Conservation (phyloP, 2,113 vertebrate genomes). For the Lampris megalopsis region DNA sequence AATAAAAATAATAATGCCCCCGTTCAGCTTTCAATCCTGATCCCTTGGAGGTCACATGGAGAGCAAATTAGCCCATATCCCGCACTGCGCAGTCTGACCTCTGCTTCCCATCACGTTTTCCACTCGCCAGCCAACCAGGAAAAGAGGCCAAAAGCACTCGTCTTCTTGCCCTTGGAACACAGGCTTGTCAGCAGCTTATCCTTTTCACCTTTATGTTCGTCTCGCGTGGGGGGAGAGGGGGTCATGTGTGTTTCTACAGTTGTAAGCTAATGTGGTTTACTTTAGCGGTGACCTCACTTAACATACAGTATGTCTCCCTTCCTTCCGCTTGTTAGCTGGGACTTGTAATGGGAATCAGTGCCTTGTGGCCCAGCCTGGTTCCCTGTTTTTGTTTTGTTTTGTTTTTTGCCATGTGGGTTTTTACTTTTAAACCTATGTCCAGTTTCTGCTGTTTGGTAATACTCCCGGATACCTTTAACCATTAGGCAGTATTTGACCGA, state of each 20-base stretch:
- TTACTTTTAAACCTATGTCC: background rate
- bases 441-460: background rate
- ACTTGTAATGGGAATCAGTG: constrained; percentile 56
- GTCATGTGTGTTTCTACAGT: background rate
- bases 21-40: constrained; percentile 38
- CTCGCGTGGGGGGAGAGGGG: background rate
- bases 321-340: constrained; percentile 27
- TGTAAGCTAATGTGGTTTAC: constrained; percentile 15
- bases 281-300: background rate
- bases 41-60: constrained; percentile 40
- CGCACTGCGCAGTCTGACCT: constrained; percentile 32
- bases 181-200: background rate
- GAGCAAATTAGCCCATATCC: constrained; percentile 23
- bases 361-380: constrained; percentile 56
- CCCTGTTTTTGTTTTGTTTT: background rate
- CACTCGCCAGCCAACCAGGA: constrained; percentile 38
- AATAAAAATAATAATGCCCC: constrained; percentile 28
- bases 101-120: constrained; percentile 40
- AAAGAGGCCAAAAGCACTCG: constrained; percentile 8
- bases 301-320: constrained; percentile 17
- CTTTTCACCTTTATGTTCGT: constrained; percentile 23
- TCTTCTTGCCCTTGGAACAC: constrained; percentile 32
- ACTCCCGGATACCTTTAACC: too few relatives aligned
- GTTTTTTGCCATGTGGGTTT: background rate
- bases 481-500: background rate